These are phyloP conservation scores for Elephas maximus DNA, from an alignment of 2,113 vertebrate genomes.

Conservation along the genomic window DNA sequence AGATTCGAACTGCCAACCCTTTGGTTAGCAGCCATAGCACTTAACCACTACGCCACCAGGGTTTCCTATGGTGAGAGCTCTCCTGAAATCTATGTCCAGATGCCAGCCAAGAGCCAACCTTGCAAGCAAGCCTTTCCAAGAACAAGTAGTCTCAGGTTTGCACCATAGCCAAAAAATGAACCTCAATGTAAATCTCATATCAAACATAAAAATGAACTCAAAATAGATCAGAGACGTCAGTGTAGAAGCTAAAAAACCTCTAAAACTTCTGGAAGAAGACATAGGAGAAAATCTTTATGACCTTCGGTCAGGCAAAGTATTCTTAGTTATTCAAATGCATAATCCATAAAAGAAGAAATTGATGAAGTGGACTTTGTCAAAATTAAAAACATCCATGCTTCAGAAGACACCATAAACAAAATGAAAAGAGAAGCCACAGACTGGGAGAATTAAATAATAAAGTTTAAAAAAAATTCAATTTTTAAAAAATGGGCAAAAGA, in stretches of 20 bases:
- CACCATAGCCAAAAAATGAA: background rate
- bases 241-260: background rate
- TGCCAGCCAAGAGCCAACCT: background rate
- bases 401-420: background rate
- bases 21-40: too few species aligned
- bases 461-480: background rate
- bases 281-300: background rate
- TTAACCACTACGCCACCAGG: too few species aligned
- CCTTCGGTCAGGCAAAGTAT: background rate
- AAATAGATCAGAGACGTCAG: background rate
- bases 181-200: background rate
- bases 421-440: background rate
- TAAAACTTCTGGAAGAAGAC: background rate
- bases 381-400: background rate
- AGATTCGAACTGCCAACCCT: too few species aligned
- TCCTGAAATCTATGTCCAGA: constrained; percentile 28
- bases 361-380: background rate
- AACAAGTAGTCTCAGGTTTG: background rate
- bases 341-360: background rate
- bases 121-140: background rate
- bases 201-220: background rate
- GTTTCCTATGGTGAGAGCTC: background rate
- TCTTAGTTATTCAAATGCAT: background rate
- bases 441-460: background rate
- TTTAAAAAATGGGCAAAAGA: too few species aligned